Conservation (phyloP, 2,113 vertebrate species). For the Psittacula cyanocephala region DNA sequence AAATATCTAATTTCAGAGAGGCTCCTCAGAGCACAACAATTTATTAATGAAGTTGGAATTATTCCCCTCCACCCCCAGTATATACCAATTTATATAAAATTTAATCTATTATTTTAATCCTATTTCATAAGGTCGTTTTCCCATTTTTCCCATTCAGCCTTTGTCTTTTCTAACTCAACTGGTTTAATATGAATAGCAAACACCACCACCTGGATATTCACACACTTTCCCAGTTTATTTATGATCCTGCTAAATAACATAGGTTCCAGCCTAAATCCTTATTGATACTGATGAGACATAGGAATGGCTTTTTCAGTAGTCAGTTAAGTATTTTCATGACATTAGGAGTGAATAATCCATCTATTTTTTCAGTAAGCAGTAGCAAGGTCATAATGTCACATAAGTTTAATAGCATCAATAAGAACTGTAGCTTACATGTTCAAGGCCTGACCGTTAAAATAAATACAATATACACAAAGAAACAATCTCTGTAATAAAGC, state of each 20-base stretch:
- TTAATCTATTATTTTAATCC: not conserved
- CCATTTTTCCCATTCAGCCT: not conserved
- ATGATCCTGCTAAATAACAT: not conserved
- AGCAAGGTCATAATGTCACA: not conserved
- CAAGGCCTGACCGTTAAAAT: not conserved
- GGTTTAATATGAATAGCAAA: not conserved
- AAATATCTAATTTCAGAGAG: not conserved
- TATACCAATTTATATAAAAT: not conserved
- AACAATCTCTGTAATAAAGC: not conserved
- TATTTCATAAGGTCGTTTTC: not conserved
- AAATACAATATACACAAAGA: not conserved
- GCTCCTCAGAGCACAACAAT: not conserved
- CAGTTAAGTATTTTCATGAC: not conserved
- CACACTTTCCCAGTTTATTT: not conserved
- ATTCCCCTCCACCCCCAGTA: not conserved
- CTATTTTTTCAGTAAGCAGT: not conserved
- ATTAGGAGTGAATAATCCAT: not conserved
- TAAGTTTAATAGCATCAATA: not conserved
- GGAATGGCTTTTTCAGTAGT: not conserved
- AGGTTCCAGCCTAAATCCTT: not conserved
- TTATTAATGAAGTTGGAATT: not conserved
- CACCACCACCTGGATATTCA: not conserved
- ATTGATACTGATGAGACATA: not conserved
- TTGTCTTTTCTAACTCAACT: not conserved
- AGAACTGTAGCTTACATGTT: not conserved